Percentiles rank a stretch among this genome's conserved stretches.
Evolutionary conservation across 2,888 invertebrate genomes (phyloP).

Genomic region (Dryobota labecula): DNA sequence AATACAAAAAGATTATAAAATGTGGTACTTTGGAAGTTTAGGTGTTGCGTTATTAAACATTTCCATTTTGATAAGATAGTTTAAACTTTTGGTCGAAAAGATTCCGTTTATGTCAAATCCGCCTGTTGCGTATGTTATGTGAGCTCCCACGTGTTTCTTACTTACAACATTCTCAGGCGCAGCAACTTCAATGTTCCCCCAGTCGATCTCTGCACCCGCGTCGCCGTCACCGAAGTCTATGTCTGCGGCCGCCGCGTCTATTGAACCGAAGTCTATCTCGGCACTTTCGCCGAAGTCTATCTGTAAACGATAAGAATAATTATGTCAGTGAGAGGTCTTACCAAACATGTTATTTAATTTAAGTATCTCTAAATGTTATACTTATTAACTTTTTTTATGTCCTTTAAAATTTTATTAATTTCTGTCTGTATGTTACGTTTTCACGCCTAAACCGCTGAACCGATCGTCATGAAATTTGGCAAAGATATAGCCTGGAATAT

Average conservation of each 20-base stretch:
- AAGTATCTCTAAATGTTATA: too few species aligned
- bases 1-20: not conserved
- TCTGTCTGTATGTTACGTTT: too few species aligned
- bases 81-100: not conserved
- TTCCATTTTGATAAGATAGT: not conserved
- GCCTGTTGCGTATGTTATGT: not conserved
- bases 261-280: slow-evolving; percentile 89
- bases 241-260: slow-evolving; percentile 84
- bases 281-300: slow-evolving; percentile 91
- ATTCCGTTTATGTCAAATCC: not conserved
- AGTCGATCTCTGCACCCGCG: slow-evolving; percentile 91
- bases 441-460: too few species aligned
- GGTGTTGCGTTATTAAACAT: not conserved
- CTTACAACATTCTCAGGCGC: slow-evolving; percentile 75
- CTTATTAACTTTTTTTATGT: too few species aligned
- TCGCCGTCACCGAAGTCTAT: slow-evolving; percentile 93
- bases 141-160: slow-evolving; percentile 16
- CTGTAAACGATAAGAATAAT: slow-evolving; percentile 58
- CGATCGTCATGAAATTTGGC: too few species aligned
- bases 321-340: not conserved
- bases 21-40: too few species aligned
- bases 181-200: slow-evolving; percentile 87
- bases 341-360: not conserved
- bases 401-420: too few species aligned
- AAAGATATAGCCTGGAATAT: too few species aligned